Percentiles rank a stretch among this genome's conserved stretches.
Evolutionary conservation across 2,888 invertebrate species (phyloP).

Genomic region (Melikaiella ostensackeni): DNA sequence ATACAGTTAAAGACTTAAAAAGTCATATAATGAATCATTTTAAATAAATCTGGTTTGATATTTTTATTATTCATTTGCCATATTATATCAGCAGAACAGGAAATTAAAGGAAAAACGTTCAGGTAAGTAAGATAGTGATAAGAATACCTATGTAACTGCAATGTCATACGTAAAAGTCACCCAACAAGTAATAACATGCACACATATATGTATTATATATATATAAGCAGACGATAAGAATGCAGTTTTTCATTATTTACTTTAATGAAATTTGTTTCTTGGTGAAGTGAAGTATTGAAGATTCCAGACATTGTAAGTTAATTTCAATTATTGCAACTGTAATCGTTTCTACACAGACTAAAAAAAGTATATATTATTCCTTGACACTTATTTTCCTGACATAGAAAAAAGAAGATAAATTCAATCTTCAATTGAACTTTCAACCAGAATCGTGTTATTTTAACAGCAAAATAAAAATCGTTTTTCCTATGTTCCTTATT

Average conservation of each 20-base stretch:
- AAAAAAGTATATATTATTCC: too few relatives aligned
- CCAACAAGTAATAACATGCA: background rate
- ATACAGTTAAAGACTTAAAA: background rate
- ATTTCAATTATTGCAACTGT: background rate
- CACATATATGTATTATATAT: too few relatives aligned
- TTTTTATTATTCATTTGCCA: background rate
- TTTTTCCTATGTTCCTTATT: constrained; percentile 20
- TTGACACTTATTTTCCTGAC: too few relatives aligned
- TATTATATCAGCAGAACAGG: background rate
- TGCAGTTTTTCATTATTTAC: background rate
- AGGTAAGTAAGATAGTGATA: background rate
- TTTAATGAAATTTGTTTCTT: background rate
- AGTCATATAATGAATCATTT: too few relatives aligned
- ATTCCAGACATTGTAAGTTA: background rate
- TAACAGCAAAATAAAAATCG: background rate
- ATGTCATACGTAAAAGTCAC: background rate
- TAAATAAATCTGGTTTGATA: too few relatives aligned
- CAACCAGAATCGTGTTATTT: background rate
- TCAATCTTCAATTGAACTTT: background rate
- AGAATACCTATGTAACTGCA: constrained; percentile 3
- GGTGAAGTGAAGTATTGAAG: background rate
- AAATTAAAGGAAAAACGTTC: background rate
- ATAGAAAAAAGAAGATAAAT: background rate
- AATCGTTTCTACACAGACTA: too few relatives aligned
- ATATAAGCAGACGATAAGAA: background rate